Evolutionary conservation across 2,797 vertebrate genomes (phyloP), one percentile per base, ranked within the genome.

Genomic region (Myripristis jacobus): DNA sequence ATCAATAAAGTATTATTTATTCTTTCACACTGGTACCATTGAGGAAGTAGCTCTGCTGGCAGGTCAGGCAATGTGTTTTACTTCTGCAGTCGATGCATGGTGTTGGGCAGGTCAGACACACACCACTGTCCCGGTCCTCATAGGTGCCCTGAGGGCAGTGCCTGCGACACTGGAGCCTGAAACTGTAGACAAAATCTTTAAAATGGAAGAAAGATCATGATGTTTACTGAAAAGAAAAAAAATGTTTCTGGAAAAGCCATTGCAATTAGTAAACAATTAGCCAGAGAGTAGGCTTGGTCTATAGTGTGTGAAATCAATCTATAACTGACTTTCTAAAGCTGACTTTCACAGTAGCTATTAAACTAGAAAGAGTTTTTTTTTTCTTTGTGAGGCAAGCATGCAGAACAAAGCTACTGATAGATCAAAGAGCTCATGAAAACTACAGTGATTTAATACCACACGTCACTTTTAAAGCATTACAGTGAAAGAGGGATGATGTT

Each of bases 121-220:
- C 61, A 47, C 89, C 89, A 46, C 93, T 74, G 18, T 77, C 81
- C 44, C 57, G 73, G 68, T 95, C 93, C 68, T 93, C 90, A 5
- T 91, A 95, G 44, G 90, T 94, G 87, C 90, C 92, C 82, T 90
- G 92, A 8, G 95, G 94, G 69, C 95, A 95, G 80, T 94, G 92
- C 61, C 87, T 87, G 34, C 92, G 93, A 88, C 95, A 95, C 87
- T 93, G 94, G 68, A 93, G 93, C 72, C 88, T 91, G 89, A 93
- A 95, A 63, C 95, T 95, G 72, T 6, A 71, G 64, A 80, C 34
- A 57, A 12, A 85, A 63, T 66, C 2, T 24, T 62, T 55, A 2
- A 63, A 58, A 64, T 15, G 68, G 77, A 77, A 54, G n/a, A 41
- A 6, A 61, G 73, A 77, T 16, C 41, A n/a, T n/a, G 6, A 31